phyloP scores from a whole-genome alignment of 2,888 invertebrate genomes.

The Hypena proboscidalis region DNA sequence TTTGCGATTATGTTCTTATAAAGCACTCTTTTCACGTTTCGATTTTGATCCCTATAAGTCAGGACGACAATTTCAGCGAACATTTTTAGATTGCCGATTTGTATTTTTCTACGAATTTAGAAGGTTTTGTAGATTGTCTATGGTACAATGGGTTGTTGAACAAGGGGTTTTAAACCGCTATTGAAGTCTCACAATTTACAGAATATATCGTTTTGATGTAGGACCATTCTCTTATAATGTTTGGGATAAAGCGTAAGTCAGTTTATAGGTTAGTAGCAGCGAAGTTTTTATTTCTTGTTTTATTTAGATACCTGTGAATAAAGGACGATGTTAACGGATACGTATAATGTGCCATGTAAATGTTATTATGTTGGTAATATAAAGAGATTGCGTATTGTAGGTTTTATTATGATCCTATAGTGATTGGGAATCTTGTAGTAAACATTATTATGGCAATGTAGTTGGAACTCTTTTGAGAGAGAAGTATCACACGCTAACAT shows the following conservation, averaged over 20 bases:
- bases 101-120: too few species aligned
- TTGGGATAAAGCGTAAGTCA: conserved; percentile 71
- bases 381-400: neutral
- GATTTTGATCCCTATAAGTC: neutral
- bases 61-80: neutral
- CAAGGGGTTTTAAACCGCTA: conserved; percentile 24
- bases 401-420: too few species aligned
- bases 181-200: conserved; percentile 70
- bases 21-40: conserved; percentile 5
- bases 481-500: too few species aligned
- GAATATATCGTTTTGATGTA: conserved; percentile 76
- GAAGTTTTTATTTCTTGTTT: conserved; percentile 74
- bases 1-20: conserved; percentile 42
- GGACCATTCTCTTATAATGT: conserved; percentile 75
- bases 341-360: conserved; percentile 20
- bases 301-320: conserved; percentile 60
- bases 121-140: too few species aligned
- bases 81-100: neutral
- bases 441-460: too few species aligned
- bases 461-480: too few species aligned
- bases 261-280: conserved; percentile 60
- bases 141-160: neutral
- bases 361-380: neutral
- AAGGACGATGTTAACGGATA: conserved; percentile 45
- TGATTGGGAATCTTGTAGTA: too few species aligned